phyloP scores from a whole-genome alignment of 2,888 invertebrate genomes.

The Lasioglossum calceatum region DNA sequence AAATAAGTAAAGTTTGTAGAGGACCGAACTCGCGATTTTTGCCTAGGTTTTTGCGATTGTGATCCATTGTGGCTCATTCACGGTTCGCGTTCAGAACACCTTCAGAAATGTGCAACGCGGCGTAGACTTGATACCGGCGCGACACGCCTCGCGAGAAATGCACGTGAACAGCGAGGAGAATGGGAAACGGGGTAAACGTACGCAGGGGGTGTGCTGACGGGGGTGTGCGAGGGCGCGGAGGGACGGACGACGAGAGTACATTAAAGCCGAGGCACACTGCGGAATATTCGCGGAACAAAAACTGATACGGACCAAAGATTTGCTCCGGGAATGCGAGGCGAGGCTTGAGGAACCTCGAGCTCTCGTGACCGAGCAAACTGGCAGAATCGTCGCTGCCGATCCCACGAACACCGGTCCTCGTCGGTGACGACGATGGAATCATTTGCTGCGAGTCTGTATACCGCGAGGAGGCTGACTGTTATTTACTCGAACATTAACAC shows the following conservation, averaged over 20 bases:
- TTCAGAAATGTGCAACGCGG: conserved; percentile 31
- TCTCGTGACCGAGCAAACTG: background rate
- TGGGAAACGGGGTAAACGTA: conserved; percentile 7
- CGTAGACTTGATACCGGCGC: background rate
- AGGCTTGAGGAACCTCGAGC: background rate
- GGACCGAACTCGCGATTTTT: background rate
- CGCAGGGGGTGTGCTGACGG: background rate
- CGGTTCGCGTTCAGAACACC: conserved; percentile 37
- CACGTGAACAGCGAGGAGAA: background rate
- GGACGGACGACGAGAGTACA: conserved; percentile 16
- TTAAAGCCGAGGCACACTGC: conserved; percentile 37
- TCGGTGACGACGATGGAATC: background rate
- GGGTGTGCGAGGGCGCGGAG: background rate
- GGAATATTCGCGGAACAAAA: conserved; percentile 52
- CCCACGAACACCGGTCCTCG: background rate
- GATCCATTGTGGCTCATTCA: conserved; percentile 23
- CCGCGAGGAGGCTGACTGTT: background rate
- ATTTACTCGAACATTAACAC: background rate
- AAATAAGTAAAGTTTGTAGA: background rate
- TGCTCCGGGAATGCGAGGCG: conserved; percentile 20
- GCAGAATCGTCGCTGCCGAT: background rate
- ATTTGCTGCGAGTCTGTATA: background rate
- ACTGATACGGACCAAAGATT: conserved; percentile 48
- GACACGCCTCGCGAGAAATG: conserved; percentile 27
- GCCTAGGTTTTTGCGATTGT: background rate